Evolutionary conservation across 2,888 invertebrate genomes (phyloP).

Genomic region (Neocrepidodera transversa): DNA sequence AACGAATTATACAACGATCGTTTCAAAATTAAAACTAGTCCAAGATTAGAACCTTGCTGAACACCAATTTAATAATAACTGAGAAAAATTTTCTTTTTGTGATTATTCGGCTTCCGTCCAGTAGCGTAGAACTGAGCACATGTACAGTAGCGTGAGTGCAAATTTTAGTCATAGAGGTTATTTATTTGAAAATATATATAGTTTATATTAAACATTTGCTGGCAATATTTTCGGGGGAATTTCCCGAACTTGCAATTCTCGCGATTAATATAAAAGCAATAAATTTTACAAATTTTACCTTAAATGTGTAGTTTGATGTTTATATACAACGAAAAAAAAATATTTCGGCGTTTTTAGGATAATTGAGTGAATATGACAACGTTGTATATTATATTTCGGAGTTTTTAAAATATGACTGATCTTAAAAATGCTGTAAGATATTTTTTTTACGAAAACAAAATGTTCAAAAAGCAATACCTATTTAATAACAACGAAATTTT

Average conservation of each 20-base stretch:
- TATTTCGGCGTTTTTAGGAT: background rate
- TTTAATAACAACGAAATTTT: background rate
- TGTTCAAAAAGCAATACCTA: constrained; percentile 13
- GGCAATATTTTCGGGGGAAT: constrained; percentile 56
- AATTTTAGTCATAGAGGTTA: constrained; percentile 51
- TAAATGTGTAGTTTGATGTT: constrained; percentile 13
- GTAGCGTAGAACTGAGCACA: constrained; percentile 38
- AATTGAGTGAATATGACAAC: too few relatives aligned
- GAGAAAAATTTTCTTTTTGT: too few relatives aligned
- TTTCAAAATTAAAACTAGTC: background rate
- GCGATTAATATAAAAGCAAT: constrained; percentile 38
- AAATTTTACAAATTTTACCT: constrained; percentile 14
- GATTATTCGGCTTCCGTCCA: constrained; percentile 35
- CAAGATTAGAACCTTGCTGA: background rate
- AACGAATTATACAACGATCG: constrained; percentile 29
- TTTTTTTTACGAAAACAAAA: too few relatives aligned
- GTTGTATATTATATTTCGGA: too few relatives aligned
- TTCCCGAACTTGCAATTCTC: constrained; percentile 47
- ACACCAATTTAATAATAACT: background rate
- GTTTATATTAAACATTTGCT: constrained; percentile 59
- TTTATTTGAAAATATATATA: constrained; percentile 59
- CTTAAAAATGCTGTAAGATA: too few relatives aligned
- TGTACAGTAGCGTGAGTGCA: constrained; percentile 50
- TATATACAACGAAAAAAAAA: constrained; percentile 14
- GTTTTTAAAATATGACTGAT: too few relatives aligned